Percentiles rank a stretch among this genome's conserved stretches.
phyloP scores from a whole-genome alignment of 1,140 invertebrate species.

The Acromyrmex heyeri region DNA sequence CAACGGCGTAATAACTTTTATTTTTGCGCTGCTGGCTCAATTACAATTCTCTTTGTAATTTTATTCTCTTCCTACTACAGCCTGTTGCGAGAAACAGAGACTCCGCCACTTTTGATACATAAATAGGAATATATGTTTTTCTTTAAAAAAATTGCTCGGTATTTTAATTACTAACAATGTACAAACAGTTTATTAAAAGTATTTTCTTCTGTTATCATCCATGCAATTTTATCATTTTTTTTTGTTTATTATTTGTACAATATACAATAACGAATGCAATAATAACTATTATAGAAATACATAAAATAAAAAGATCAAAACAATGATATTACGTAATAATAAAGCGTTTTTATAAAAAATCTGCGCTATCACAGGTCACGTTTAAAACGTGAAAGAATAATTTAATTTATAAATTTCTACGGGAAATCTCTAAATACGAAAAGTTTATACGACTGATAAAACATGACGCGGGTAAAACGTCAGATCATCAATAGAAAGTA shows the following conservation, averaged over 20 bases:
- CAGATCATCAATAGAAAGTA: constrained; percentile 3
- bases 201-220: background rate
- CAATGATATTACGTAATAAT: background rate
- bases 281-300: background rate
- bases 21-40: background rate
- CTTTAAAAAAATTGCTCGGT: constrained; percentile 10
- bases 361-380: no score
- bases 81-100: background rate
- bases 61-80: background rate
- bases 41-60: constrained; percentile 41
- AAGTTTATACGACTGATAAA: background rate
- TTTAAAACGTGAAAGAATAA: background rate
- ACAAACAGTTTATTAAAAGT: background rate
- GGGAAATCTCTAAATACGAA: background rate
- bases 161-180: background rate
- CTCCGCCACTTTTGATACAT: background rate
- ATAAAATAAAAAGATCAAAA: background rate
- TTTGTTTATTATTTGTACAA: background rate
- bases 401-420: constrained; percentile 27
- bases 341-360: background rate
- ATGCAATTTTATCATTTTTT: background rate
- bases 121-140: constrained; percentile 23
- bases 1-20: background rate
- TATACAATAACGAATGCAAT: background rate
- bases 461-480: background rate